Base-by-base conservation (phyloP, 1,140 invertebrate species). In the Leptoteleia sp. region DNA sequence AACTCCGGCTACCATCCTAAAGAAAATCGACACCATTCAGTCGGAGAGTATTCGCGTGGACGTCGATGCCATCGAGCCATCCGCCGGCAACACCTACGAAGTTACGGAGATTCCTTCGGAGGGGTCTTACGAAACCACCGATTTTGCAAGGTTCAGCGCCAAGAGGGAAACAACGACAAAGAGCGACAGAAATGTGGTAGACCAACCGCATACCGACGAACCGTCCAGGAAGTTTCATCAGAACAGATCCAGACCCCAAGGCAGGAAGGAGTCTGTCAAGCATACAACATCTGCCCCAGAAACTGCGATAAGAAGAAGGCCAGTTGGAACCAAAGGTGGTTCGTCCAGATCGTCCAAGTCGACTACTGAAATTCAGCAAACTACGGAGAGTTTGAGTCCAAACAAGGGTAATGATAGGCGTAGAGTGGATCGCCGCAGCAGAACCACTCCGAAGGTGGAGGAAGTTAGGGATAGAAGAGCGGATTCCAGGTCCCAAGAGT, bases 11-110 rank as follows among this genome's bases (percentile, higher is more conserved):
- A n/a, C n/a, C n/a, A n/a, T n/a, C n/a, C 4, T 50, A 35, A 43
- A 48, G 11, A 82, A 62, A 71, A 75, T n/a, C 17, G 75, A 65
- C 71, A 45, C 7, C 5, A 8, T 42, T 0, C 79, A 64, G 7
- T 82, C 81, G 0, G 84, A 86, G 48, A 83, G 76, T 27, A 38
- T 81, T 11, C 73, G 75, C 42, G 68, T 83, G 1, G 76, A 82
- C 13, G 31, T 54, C 1, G 73, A 78, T 9, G 11, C 38, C 0
- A 48, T 73, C 0, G 47, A 68, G 16, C 16, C 45, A 37, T 72
- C 68, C 7, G 40, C 68, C 4, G 68, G 82, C 7, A 54, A 79
- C n/a, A 45, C 54, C 4, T 75, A 75, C 0, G 79, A 80, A 4
- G 62, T 64, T 7, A 80, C 76, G 0, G 65, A 75, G 31, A 71